A percentile compares a stretch with the other conserved stretches of the same genome.
These are phyloP conservation scores for Syndactyla subalaris DNA, from an alignment of 2,797 vertebrate species.

Conservation along the genomic window DNA sequence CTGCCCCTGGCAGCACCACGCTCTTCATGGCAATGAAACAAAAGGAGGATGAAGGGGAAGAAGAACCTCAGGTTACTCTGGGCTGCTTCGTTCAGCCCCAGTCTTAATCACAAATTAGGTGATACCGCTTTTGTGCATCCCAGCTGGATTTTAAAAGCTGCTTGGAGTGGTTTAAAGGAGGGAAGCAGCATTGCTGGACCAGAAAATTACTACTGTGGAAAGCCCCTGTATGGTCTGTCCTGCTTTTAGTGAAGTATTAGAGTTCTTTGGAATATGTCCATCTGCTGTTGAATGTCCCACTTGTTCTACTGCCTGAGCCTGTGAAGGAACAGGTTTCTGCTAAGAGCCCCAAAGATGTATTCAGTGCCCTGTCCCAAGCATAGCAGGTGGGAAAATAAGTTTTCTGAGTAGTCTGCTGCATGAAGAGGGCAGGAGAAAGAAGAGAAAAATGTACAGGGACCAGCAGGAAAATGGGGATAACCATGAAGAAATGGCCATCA, in stretches of 20 bases:
- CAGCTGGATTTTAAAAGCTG: slow-evolving; percentile 11
- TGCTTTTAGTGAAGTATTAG: not conserved
- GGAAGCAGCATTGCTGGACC: not conserved
- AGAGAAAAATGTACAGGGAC: not conserved
- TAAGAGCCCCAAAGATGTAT: not conserved
- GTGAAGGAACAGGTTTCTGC: not conserved
- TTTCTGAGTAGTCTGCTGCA: not conserved
- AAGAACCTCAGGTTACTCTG: not conserved
- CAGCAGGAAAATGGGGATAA: not conserved
- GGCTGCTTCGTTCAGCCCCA: not conserved
- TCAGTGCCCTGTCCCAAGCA: not conserved
- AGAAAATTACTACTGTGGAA: not conserved
- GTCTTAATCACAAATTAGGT: not conserved
- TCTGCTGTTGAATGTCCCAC: not conserved
- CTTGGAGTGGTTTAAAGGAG: not conserved
- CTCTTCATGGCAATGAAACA: not conserved
- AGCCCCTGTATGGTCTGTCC: not conserved
- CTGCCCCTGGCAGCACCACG: rapidly evolving
- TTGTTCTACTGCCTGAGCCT: not conserved
- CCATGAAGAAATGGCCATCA: not conserved
- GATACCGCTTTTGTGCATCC: not conserved
- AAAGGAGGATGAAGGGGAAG: not conserved
- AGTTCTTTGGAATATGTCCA: not conserved
- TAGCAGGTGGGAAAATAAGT: not conserved
- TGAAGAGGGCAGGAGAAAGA: not conserved